Evolutionary conservation across 2,797 vertebrate species (phyloP).

Genomic region (Melopsittacus undulatus): DNA sequence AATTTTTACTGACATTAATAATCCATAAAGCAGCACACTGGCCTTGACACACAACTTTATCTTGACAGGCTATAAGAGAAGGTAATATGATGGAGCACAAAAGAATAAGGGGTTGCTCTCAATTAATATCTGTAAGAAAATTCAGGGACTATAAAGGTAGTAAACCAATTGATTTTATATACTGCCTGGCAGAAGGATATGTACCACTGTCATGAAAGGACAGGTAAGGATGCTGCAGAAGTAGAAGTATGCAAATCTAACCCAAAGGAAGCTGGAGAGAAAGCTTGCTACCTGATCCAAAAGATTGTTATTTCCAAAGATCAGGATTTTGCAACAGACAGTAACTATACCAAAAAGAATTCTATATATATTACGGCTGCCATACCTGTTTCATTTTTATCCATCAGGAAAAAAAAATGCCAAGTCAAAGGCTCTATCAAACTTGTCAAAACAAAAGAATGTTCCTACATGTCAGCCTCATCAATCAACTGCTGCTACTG

Average conservation of each 20-base stretch:
- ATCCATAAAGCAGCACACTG: neutral
- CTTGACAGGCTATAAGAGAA: neutral
- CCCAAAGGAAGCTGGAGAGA: neutral
- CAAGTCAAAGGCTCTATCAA: constrained; percentile 43
- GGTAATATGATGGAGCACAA: neutral
- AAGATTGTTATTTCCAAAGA: neutral
- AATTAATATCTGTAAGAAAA: neutral
- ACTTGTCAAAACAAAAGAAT: constrained; percentile 25
- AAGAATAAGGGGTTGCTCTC: neutral
- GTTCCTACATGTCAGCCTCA: neutral
- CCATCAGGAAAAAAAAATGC: neutral
- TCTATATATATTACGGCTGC: neutral
- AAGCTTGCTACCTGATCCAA: neutral
- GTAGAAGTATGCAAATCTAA: neutral
- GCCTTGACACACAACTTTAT: neutral
- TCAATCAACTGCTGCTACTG: constrained; percentile 25
- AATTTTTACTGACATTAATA: neutral
- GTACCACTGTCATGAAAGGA: neutral
- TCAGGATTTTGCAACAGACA: neutral
- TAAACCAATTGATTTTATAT: neutral
- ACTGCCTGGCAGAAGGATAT: neutral
- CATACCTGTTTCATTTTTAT: neutral
- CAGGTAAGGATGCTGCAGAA: neutral
- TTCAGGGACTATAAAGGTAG: neutral
- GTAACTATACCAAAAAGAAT: neutral